Evolutionary conservation across 2,797 vertebrate genomes (phyloP).

Genomic region (Danio choprae): DNA sequence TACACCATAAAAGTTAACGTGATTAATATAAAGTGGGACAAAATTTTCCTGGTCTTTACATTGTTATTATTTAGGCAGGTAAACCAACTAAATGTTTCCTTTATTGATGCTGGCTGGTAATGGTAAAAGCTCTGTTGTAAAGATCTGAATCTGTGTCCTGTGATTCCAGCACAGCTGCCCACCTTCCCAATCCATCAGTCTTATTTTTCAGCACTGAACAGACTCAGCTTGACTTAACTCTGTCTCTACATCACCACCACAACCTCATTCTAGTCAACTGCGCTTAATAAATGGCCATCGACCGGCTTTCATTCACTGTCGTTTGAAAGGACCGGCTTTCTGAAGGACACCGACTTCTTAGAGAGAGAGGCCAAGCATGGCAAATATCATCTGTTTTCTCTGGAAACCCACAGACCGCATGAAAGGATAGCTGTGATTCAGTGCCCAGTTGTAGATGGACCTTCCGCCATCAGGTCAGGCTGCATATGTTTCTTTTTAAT

Average conservation of each 20-base stretch:
- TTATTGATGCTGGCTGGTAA: slow-evolving; percentile 7
- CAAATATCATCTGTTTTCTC: slow-evolving; percentile 32
- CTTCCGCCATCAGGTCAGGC: slow-evolving; percentile 41
- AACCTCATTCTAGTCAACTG: slow-evolving; percentile 32
- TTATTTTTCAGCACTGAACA: slow-evolving; percentile 6
- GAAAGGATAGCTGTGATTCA: slow-evolving; percentile 26
- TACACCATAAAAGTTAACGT: no score
- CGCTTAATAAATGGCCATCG: slow-evolving; percentile 56
- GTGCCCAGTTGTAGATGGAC: slow-evolving; percentile 27
- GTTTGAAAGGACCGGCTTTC: slow-evolving; percentile 37
- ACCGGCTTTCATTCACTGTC: slow-evolving; percentile 24
- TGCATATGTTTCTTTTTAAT: slow-evolving; percentile 58
- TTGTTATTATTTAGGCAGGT: background rate
- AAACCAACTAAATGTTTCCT: background rate
- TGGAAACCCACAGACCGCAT: background rate
- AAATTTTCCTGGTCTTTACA: no score
- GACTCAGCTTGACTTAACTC: slow-evolving; percentile 22
- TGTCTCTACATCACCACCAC: background rate
- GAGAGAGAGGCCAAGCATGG: slow-evolving; percentile 8
- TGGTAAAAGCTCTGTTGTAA: background rate
- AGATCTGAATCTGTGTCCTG: background rate
- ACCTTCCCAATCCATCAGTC: slow-evolving; percentile 12
- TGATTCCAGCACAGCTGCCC: slow-evolving; percentile 6
- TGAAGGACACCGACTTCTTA: slow-evolving; percentile 39
- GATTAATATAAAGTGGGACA: no score